Conservation (phyloP, 2,888 invertebrate genomes). For the Drosophila anomalata region DNA sequence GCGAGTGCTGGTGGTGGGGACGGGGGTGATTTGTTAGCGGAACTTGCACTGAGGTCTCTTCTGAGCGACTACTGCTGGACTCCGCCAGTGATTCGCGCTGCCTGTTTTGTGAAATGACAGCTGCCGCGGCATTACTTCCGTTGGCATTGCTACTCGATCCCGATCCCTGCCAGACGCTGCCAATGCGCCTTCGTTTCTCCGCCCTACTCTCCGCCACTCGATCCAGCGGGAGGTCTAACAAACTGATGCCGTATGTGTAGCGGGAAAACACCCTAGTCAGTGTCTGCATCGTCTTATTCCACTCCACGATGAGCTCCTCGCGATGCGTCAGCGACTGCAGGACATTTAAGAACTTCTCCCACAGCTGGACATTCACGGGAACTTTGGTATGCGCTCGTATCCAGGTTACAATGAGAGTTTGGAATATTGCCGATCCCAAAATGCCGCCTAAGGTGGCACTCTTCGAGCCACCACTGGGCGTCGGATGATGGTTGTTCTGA, state of each 20-base stretch:
- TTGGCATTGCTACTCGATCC: constrained; percentile 46
- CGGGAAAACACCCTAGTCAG: constrained; percentile 96
- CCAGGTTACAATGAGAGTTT: constrained; percentile 98
- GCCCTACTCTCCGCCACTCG: constrained; percentile 91
- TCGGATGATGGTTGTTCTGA: constrained; percentile 85
- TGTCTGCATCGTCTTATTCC: constrained; percentile 99
- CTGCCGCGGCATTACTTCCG: constrained; percentile 34
- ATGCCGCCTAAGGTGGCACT: constrained; percentile 88
- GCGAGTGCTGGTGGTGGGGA: constrained; percentile 66
- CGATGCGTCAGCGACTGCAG: constrained; percentile 95
- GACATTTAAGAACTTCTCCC: constrained; percentile 96
- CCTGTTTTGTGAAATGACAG: constrained; percentile 53
- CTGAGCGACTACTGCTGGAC: constrained; percentile 77
- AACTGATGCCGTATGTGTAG: constrained; percentile 96
- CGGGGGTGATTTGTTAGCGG: constrained; percentile 45
- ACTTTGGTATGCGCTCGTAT: constrained; percentile 98
- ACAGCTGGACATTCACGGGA: constrained; percentile 93
- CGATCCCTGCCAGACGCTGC: constrained; percentile 83
- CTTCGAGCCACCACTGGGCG: constrained; percentile 85
- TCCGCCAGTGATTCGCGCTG: constrained; percentile 75
- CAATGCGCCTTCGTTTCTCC: constrained; percentile 86
- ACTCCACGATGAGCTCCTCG: constrained; percentile 97
- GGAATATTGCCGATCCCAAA: constrained; percentile 93
- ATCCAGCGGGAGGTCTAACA: constrained; percentile 93
- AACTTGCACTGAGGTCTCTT: constrained; percentile 72